phyloP scores from a whole-genome alignment of 2,888 invertebrate species.

The Sarcophaga caerulescens region DNA sequence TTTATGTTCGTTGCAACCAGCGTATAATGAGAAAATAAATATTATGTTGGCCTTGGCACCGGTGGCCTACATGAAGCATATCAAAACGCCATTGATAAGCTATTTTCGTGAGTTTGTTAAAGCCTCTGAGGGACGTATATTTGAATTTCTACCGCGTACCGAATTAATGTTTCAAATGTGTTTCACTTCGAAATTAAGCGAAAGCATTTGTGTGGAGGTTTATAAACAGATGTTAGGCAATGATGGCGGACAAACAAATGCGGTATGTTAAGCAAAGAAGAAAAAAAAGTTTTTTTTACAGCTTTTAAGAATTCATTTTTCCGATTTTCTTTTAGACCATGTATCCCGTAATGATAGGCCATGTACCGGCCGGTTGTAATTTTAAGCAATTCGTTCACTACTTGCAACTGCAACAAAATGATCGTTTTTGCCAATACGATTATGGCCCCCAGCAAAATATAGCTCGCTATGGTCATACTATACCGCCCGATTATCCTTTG shows the following conservation, averaged over 20 bases:
- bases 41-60: constrained; percentile 83
- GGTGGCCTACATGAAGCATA: constrained; percentile 81
- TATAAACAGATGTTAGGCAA: constrained; percentile 82
- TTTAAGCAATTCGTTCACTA: constrained; percentile 83
- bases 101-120: constrained; percentile 59
- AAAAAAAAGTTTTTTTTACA: too few species aligned
- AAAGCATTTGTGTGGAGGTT: constrained; percentile 74
- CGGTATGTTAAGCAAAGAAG: constrained; percentile 73
- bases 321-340: constrained; percentile 81
- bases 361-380: constrained; percentile 84
- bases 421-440: constrained; percentile 82
- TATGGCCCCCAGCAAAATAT: constrained; percentile 79
- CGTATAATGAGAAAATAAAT: constrained; percentile 83
- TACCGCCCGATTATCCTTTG: constrained; percentile 81
- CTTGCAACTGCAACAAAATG: constrained; percentile 80
- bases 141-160: constrained; percentile 70
- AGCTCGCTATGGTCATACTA: constrained; percentile 82
- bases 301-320: background rate
- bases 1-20: constrained; percentile 81
- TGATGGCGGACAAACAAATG: constrained; percentile 80
- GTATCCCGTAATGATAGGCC: constrained; percentile 84
- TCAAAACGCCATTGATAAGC: constrained; percentile 74
- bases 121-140: constrained; percentile 52
- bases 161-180: constrained; percentile 64
- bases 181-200: constrained; percentile 51